A percentile compares a stretch with the other conserved stretches of the same genome.
Evolutionary conservation across 2,888 invertebrate genomes (phyloP).

Genomic region (Chrysolina haemoptera): DNA sequence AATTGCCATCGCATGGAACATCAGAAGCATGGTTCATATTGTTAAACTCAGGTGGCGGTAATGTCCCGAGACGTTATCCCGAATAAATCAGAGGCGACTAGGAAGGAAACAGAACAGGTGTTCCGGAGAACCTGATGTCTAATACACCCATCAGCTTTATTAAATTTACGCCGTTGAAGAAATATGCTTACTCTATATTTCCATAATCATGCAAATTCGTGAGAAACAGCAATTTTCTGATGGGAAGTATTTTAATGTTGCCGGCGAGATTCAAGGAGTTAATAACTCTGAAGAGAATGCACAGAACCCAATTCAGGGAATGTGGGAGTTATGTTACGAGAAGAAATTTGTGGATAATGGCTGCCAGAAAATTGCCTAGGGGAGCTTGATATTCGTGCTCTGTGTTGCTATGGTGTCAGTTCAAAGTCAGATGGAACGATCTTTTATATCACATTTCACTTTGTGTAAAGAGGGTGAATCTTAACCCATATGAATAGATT

Average conservation of each 20-base stretch:
- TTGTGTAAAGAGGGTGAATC: no score
- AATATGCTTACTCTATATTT: constrained; percentile 17
- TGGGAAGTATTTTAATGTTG: background rate
- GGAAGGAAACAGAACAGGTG: background rate
- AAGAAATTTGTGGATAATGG: background rate
- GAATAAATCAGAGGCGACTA: constrained; percentile 4
- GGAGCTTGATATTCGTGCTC: background rate
- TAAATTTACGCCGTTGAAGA: constrained; percentile 14
- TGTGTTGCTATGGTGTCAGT: background rate
- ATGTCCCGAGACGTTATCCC: background rate
- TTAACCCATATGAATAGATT: no score
- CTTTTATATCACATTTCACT: no score
- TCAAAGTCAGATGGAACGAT: no score
- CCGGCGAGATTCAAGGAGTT: background rate
- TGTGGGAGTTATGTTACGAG: background rate
- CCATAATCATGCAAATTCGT: constrained; percentile 13
- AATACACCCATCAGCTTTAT: constrained; percentile 7
- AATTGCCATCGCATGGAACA: background rate
- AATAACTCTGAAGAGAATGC: background rate
- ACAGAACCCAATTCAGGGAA: background rate
- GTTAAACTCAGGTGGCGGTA: background rate
- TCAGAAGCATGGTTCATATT: background rate
- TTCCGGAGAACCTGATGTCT: background rate
- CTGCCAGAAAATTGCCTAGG: background rate
- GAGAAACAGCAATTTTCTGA: constrained; percentile 8